phyloP scores from a whole-genome alignment of 2,888 invertebrate species.

The Rutpela maculata region DNA sequence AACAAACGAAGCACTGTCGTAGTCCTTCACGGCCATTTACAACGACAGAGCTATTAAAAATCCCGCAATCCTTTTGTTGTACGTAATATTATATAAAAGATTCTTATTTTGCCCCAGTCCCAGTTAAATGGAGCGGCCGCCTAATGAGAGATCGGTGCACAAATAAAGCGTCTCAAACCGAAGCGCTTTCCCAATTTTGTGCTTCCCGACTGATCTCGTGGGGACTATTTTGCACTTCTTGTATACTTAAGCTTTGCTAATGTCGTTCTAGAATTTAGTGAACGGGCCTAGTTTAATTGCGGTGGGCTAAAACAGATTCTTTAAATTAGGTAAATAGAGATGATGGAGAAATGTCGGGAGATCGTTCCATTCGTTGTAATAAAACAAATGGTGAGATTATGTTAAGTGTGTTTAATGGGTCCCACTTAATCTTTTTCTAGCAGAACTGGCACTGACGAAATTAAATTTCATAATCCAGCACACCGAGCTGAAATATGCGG shows the following conservation, averaged over 20 bases:
- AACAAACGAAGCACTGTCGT: neutral
- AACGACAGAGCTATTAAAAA: neutral
- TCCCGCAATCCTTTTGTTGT: neutral
- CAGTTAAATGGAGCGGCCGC: neutral
- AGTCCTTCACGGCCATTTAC: neutral
- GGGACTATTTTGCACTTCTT: constrained; percentile 29
- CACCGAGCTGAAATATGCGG: constrained; percentile 5
- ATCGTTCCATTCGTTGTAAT: constrained; percentile 47
- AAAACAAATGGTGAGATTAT: constrained; percentile 62
- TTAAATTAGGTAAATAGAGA: constrained; percentile 51
- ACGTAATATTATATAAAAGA: neutral
- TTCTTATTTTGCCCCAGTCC: neutral
- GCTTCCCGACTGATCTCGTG: constrained; percentile 4
- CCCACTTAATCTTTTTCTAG: constrained; percentile 44
- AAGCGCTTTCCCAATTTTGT: constrained; percentile 17
- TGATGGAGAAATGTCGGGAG: constrained; percentile 39
- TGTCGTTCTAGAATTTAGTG: constrained; percentile 25
- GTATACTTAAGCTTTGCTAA: constrained; percentile 32
- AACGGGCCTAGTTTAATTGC: constrained; percentile 50
- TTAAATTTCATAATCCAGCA: constrained; percentile 60
- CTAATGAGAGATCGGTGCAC: neutral
- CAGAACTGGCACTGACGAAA: constrained; percentile 52
- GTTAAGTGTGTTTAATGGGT: constrained; percentile 60
- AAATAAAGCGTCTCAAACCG: constrained; percentile 1
- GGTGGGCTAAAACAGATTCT: constrained; percentile 50